Evolutionary conservation across 1,140 invertebrate species (phyloP), one percentile per base, ranked within the genome.

Genomic region (Apis florea): DNA sequence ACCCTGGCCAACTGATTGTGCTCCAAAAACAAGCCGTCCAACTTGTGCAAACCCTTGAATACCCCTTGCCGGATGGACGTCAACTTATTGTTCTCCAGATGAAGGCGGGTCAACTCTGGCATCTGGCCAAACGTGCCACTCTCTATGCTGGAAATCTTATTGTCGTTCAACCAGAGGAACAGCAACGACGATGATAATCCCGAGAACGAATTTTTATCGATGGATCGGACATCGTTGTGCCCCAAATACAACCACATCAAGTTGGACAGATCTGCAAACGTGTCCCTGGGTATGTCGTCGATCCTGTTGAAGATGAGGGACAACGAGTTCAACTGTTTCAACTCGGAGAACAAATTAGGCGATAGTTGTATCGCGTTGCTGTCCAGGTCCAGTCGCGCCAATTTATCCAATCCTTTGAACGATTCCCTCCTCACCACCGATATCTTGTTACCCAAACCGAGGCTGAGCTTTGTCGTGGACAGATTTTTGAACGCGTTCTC

Each of bases 401-500:
- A 19, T 31, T 85, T 85, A 2, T 71, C 63, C 77, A 89, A 17
- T 19, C 88, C 88, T 10, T 47, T 54, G 51, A 89, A 89, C 9
- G 88, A 88, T 2, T n/a, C 61, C 0, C 61, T 72, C 0, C 21
- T 66, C 47, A 85, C 40, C 26, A 40, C 47, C 4, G 87, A 86
- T 54, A 89, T 89, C 17, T 59, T 72, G 21, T 89, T 89, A 0
- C 83, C 87, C 11, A 68, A 13, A 26, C 59, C 54, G 13, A 89
- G 26, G 31, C 64, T 75, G 17, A 89, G 51, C 3, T n/a, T 13
- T 2, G 17, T 75, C 11, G 69, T 67, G 1, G 76, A 56, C 2
- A 89, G 6, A 31, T 89, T 84, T 12, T 85, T 86, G 61, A 89
- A 89, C 5, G 85, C 79, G 13, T 79, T 47, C 19, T 84, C 75